Base-by-base conservation (phyloP, 2,888 invertebrate genomes). In the Heteromyza rotundicornis region DNA sequence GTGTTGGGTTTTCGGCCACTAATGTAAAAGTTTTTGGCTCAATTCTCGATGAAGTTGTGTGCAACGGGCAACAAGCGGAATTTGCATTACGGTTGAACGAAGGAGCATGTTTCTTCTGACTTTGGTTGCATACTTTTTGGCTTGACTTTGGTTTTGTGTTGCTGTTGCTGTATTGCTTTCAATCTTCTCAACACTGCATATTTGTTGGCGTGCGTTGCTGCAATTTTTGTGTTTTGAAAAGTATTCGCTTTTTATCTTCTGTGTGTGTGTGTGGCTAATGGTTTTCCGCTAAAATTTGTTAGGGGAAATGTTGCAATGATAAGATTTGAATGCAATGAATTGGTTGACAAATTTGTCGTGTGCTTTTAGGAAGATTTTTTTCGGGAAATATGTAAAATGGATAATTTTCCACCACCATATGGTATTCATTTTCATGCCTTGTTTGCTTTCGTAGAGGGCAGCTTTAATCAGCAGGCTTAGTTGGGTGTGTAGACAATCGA, bases 11-110 rank as follows among this genome's bases (percentile, higher is more conserved):
- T 47, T 47, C 7, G 20, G 47, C 47, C 47, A 47, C 47, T 47
- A 47, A 47, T 47, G 47, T 14, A 47, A 47, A 47, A 47, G 47
- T 47, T 47, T 17, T 40, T n/a, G n/a, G 40, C 40, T 14, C 40
- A 10, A 40, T 40, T n/a, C 27, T 10, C 7, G 5, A 10, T 27
- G 27, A 27, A 27, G 40, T 40, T n/a, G 40, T 27, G 27, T 27
- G 27, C 10, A 27, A 3, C 40, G 12, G 12, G 32, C 40, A 40
- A 40, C 8, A 40, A 40, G n/a, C 8, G 40, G 14, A 40, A 40
- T 27, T 27, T 27, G 27, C 27, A 27, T 27, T 27, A 27, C n/a
- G n/a, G n/a, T n/a, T n/a, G n/a, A n/a, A n/a, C n/a, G n/a, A n/a
- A n/a, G n/a, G n/a, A n/a, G n/a, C n/a, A n/a, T n/a, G n/a, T n/a